phyloP scores from a whole-genome alignment of 92 coral and sea anemone genomes.

The Heliopora coerulea region DNA sequence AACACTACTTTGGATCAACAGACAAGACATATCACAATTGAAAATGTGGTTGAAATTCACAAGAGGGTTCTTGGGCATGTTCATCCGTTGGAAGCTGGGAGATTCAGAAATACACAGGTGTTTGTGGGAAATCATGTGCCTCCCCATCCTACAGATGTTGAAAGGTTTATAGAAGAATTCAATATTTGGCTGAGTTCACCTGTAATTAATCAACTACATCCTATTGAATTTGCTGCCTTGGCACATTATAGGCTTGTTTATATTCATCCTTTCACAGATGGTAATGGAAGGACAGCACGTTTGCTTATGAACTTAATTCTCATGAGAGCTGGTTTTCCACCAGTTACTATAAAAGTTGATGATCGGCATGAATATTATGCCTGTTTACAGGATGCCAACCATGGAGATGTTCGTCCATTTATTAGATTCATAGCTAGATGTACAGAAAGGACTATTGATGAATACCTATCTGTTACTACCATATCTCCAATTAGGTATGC shows the following conservation, averaged over 20 bases:
- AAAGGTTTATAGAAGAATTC: slow-evolving; percentile 74
- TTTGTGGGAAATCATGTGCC: slow-evolving; percentile 91
- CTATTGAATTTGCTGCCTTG: slow-evolving; percentile 92
- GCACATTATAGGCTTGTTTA: slow-evolving; percentile 95
- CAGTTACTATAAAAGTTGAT: slow-evolving; percentile 81
- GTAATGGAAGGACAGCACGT: slow-evolving; percentile 92
- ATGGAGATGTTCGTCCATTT: slow-evolving; percentile 91
- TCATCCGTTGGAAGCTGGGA: slow-evolving; percentile 93
- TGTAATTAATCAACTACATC: slow-evolving; percentile 74
- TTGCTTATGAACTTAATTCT: slow-evolving; percentile 91
- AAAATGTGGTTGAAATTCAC: slow-evolving; percentile 79
- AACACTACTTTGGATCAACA: slow-evolving; percentile 82
- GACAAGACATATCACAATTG: slow-evolving; percentile 61
- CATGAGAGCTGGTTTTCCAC: slow-evolving; percentile 99
- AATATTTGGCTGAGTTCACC: slow-evolving; percentile 77
- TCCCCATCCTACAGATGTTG: slow-evolving; percentile 86
- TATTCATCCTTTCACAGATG: slow-evolving; percentile 97
- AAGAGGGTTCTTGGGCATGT: slow-evolving; percentile 85
- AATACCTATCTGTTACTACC: slow-evolving; percentile 83
- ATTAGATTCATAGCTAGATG: slow-evolving; percentile 93
- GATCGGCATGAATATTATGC: slow-evolving; percentile 87
- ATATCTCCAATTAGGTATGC: slow-evolving; percentile 71
- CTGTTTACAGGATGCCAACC: slow-evolving; percentile 83
- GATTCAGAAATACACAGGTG: slow-evolving; percentile 79
- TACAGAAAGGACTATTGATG: slow-evolving; percentile 92